Percentiles rank a stretch among this genome's conserved stretches.
phyloP scores from a whole-genome alignment of 2,113 vertebrate species.

The Aythya baeri region DNA sequence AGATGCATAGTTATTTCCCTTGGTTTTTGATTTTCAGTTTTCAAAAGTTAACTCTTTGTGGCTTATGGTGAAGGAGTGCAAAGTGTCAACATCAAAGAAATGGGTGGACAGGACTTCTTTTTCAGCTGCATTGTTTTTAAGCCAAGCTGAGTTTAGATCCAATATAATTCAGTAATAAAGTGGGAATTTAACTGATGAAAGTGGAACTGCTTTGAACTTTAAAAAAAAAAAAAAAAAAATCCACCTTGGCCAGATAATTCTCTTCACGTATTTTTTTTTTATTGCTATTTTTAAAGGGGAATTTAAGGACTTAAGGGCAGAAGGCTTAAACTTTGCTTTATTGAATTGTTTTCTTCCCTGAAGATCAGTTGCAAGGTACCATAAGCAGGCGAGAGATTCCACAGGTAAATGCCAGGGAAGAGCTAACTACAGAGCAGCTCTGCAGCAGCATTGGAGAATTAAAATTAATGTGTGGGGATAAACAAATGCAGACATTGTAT shows the following conservation, averaged over 20 bases:
- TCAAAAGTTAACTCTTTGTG: background rate
- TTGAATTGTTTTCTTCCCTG: background rate
- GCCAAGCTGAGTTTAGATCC: background rate
- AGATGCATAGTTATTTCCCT: background rate
- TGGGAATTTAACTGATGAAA: background rate
- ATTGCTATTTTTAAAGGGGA: background rate
- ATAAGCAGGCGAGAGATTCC: background rate
- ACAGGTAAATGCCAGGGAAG: background rate
- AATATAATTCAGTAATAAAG: background rate
- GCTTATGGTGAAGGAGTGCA: background rate
- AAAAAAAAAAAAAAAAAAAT: background rate
- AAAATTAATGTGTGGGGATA: background rate
- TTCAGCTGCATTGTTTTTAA: background rate
- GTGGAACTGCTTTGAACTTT: background rate
- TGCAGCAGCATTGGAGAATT: background rate
- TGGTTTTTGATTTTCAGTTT: background rate
- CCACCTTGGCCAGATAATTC: background rate
- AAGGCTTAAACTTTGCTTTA: background rate
- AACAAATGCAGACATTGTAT: background rate
- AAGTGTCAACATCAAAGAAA: background rate
- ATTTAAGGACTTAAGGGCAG: background rate
- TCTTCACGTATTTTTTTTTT: background rate
- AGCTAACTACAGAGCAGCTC: background rate
- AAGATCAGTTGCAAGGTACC: background rate
- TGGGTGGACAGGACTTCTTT: background rate